Evolutionary conservation across 2,113 vertebrate species (phyloP), one percentile per base, ranked within the genome.

Genomic region (Paratilapia polleni): DNA sequence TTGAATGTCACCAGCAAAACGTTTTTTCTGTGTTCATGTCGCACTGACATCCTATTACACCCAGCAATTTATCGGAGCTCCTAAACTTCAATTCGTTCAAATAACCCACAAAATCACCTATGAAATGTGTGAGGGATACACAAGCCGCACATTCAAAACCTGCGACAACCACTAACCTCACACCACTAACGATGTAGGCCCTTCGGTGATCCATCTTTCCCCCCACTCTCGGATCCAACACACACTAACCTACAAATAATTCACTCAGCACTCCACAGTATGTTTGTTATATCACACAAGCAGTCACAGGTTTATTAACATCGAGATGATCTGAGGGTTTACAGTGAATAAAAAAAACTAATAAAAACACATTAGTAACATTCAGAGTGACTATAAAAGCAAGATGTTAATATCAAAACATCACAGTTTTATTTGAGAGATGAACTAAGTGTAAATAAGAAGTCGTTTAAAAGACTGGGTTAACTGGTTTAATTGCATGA

Each of bases 281-380:
- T 47, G 17, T 43, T 84, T 22, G 1, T 80, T 49, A 0, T 38
- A 24, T n/a, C n/a, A n/a, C 31, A 70, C 77, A 80, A 76, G 6
- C 24, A 11, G 22, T 4, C 22, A 62, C 9, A 22, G 6, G n/a
- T 84, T 87, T 80, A 83, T 77, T 81, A 61, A 77, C 3, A 26
- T 19, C n/a, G 49, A 74, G 61, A 63, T 36, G 61, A 63, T 63
- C 31, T 36, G 63, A 66, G 15, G 17, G 36, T 41, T 66, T 13
- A 76, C 52, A 24, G 34, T 15, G 20, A 24, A 38, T 14, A 22
- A 22, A 57, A 31, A n/a, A n/a, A n/a, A n/a, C n/a, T n/a, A n/a
- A 14, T 8, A 34, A 41, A 43, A 12, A 47, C 26, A 52, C 10
- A 0, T 81, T n/a, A 61, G 41, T 9, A 47, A 85, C 11, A 6